Evolutionary conservation across 2,797 vertebrate species (phyloP).

Genomic region (Chiloscyllium punctatum): DNA sequence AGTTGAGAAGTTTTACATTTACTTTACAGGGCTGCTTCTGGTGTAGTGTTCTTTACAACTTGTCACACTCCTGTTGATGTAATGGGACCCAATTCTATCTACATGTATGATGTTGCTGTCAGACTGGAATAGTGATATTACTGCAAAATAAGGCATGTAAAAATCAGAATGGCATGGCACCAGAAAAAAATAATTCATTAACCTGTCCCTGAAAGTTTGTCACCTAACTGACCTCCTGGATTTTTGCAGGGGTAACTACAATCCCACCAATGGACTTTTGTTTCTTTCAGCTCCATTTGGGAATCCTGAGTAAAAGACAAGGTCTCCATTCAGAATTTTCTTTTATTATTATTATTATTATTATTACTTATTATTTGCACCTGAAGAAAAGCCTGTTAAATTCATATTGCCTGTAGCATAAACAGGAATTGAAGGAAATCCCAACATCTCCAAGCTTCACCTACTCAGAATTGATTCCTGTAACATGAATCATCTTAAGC

Average conservation of each 20-base stretch:
- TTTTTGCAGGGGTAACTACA: background rate
- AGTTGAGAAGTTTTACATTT: background rate
- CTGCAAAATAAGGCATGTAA: background rate
- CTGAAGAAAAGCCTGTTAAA: background rate
- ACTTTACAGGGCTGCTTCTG: background rate
- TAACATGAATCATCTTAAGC: background rate
- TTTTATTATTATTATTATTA: too few species aligned
- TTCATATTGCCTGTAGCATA: background rate
- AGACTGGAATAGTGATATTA: background rate
- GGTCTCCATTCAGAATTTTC: background rate
- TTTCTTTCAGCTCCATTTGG: too few species aligned
- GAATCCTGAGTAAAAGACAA: background rate
- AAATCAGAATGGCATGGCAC: background rate
- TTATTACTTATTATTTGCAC: background rate
- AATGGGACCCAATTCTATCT: background rate
- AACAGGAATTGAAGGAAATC: background rate
- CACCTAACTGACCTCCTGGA: too few species aligned
- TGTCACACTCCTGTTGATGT: background rate
- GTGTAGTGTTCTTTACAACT: background rate
- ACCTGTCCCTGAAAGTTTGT: background rate
- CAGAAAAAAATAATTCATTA: too few species aligned
- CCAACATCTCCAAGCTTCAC: background rate
- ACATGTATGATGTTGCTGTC: background rate
- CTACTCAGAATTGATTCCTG: conserved; percentile 17
- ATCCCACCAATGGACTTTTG: background rate